Evolutionary conservation across 37 sponge, comb jelly and placozoan species (phyloP).

Genomic region (Bolinopsis microptera): DNA sequence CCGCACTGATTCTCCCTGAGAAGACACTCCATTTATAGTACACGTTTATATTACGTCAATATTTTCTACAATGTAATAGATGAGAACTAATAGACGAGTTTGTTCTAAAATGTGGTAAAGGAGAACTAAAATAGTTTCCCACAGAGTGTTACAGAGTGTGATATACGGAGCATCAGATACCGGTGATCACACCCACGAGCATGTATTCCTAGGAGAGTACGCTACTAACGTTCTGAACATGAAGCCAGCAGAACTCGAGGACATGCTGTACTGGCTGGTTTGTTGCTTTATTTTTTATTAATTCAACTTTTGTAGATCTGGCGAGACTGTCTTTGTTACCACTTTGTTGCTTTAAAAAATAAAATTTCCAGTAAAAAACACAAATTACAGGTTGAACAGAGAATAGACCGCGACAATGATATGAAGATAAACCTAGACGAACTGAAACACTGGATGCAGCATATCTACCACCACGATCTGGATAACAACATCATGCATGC

Average conservation of each 20-base stretch:
- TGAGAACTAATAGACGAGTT: too few relatives aligned
- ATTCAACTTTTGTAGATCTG: too few relatives aligned
- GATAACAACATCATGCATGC: not conserved
- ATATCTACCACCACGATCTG: constrained; percentile 10
- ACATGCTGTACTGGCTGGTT: constrained; percentile 17
- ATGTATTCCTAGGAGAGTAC: not conserved
- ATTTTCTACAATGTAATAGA: too few relatives aligned
- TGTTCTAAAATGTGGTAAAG: too few relatives aligned
- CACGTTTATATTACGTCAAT: too few relatives aligned
- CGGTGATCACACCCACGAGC: not conserved
- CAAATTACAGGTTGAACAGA: constrained; percentile 39
- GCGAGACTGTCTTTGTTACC: too few relatives aligned
- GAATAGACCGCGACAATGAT: constrained; percentile 27
- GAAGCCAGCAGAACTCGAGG: not conserved
- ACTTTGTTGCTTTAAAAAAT: too few relatives aligned
- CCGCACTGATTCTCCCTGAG: too few relatives aligned
- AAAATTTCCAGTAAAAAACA: too few relatives aligned
- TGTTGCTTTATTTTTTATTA: not conserved
- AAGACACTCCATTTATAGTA: too few relatives aligned
- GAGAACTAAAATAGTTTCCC: too few relatives aligned
- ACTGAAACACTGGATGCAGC: constrained; percentile 19
- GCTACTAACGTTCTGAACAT: constrained; percentile 1
- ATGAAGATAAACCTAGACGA: not conserved
- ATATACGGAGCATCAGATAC: not conserved
- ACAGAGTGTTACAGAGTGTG: not conserved